Evolutionary conservation across 2,113 vertebrate genomes (phyloP), one percentile per base, ranked within the genome.

Genomic region (Heterochromis multidens): DNA sequence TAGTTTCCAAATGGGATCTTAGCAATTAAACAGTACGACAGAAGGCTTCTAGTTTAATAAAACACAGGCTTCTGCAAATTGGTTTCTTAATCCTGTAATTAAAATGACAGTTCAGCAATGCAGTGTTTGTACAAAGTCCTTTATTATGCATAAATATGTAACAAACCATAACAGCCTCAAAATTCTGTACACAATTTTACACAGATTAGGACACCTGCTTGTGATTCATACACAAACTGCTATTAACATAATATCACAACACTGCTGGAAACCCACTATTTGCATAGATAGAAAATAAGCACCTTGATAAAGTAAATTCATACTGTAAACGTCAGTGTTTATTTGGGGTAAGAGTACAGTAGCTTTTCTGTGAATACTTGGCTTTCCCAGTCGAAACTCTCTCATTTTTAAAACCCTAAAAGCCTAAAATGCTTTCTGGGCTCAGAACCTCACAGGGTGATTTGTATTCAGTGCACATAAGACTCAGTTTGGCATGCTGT

Each of bases 281-380:
- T 96, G 95, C 95, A 96, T 96, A 96, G 95, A 93, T 94, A 89
- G 81, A 93, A 91, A 95, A 91, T 80, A 94, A 96, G 94, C 94
- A 95, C 94, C 91, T 87, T 84, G 43, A 80, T 89, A 87, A 90
- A 87, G 79, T 90, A 88, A 88, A 92, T 74, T 7, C 7, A 81
- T 57, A 78, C 8, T 91, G 89, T 91, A 92, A 93, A 94, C 89
- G 6, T 89, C 52, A 62, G 77, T 21, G 80, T 43, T 77, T 49
- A 49, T 80, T 80, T 78, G 27, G 46, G 78, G 37, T 19, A 61
- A 52, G 17, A 62, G 59, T 49, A 74, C 46, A 62, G 67, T 49
- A 86, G 62, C 52, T 76, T 78, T 81, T 86, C 31, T 54, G 77
- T 83, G 49, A 80, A 3, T n/a, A 27, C 27, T 86, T 21, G 2